Percentiles rank a stretch among this genome's conserved stretches.
These are phyloP conservation scores for Argyresthia albistria DNA, from an alignment of 2,888 invertebrate genomes.

Conservation along the genomic window DNA sequence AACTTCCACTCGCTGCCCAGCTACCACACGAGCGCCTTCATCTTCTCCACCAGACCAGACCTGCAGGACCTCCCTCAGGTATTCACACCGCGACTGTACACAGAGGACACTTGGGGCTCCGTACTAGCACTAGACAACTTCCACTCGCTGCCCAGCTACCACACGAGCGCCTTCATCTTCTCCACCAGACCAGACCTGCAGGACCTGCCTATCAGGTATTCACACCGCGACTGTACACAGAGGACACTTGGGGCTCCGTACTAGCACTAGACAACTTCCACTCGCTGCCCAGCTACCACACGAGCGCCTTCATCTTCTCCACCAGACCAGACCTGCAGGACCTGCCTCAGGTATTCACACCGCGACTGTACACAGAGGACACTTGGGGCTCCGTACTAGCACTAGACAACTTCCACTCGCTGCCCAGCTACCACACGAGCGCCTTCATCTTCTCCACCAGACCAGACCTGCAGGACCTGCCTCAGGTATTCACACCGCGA, in stretches of 20 bases:
- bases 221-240: slow-evolving; percentile 91
- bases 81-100: slow-evolving; percentile 91
- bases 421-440: too few species aligned
- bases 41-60: slow-evolving; percentile 23
- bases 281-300: slow-evolving; percentile 80
- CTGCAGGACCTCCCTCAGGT: slow-evolving; percentile 22
- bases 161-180: slow-evolving; percentile 70
- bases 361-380: too few species aligned
- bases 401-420: too few species aligned
- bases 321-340: neutral
- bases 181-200: neutral
- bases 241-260: slow-evolving; percentile 89
- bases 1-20: slow-evolving; percentile 82
- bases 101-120: slow-evolving; percentile 91
- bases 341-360: too few species aligned
- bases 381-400: too few species aligned
- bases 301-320: slow-evolving; percentile 57
- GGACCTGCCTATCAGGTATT: slow-evolving; percentile 57
- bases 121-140: slow-evolving; percentile 87
- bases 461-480: too few species aligned
- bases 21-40: slow-evolving; percentile 76
- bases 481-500: too few species aligned
- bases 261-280: slow-evolving; percentile 88
- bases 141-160: slow-evolving; percentile 79
- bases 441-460: too few species aligned